Evolutionary conservation across 2,113 vertebrate genomes (phyloP).

Genomic region (Atherinomorus stipes): DNA sequence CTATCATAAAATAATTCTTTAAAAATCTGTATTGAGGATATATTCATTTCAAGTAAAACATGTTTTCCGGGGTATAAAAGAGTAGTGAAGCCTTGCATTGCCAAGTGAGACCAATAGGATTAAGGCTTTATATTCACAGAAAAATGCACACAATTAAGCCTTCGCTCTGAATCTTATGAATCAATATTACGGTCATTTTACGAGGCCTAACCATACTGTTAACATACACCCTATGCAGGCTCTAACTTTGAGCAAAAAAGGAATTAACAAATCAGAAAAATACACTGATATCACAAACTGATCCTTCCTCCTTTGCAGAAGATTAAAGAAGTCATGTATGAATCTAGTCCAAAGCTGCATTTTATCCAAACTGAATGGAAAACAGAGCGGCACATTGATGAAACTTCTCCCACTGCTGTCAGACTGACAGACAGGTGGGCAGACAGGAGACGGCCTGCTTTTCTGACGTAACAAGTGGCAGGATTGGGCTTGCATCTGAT

Average conservation of each 20-base stretch:
- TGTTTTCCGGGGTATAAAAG: too few species aligned
- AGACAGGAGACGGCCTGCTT: slow-evolving; percentile 35
- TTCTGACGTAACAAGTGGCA: slow-evolving; percentile 61
- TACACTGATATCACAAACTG: not conserved
- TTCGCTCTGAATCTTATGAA: too few species aligned
- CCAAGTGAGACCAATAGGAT: not conserved
- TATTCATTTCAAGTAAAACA: not conserved
- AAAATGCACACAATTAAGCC: too few species aligned
- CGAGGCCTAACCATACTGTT: not conserved
- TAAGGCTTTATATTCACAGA: not conserved
- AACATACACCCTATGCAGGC: not conserved
- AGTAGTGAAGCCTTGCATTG: not conserved
- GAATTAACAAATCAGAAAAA: not conserved
- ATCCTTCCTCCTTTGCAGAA: slow-evolving; percentile 9
- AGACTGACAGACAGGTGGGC: slow-evolving; percentile 32
- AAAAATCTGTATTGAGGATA: too few species aligned
- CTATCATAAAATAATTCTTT: too few species aligned
- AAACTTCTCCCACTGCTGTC: slow-evolving; percentile 33
- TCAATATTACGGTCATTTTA: not conserved
- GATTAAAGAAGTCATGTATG: slow-evolving; percentile 26
- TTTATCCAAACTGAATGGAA: slow-evolving; percentile 36
- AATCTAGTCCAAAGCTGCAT: slow-evolving; percentile 29
- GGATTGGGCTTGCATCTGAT: slow-evolving; percentile 37
- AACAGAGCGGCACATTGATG: slow-evolving; percentile 29
- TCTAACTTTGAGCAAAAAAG: too few species aligned